phyloP scores from a whole-genome alignment of 2,113 vertebrate genomes.

The Canis aureus region DNA sequence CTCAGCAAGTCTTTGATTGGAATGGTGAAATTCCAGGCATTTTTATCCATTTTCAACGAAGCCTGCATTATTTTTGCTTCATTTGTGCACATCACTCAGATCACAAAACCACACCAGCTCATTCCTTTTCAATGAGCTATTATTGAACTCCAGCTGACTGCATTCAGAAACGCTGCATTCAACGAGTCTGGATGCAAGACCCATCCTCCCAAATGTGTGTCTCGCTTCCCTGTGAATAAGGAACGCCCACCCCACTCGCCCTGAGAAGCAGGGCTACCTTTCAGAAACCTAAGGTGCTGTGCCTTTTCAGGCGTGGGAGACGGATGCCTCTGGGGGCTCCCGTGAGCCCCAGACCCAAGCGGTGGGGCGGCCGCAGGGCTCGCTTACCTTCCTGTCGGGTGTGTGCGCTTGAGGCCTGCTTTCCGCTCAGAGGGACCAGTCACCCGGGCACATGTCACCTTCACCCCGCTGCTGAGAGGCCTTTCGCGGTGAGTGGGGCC shows the following conservation, averaged over 20 bases:
- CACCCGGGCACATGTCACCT: background rate
- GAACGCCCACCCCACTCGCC: background rate
- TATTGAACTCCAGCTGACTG: slow-evolving; percentile 62
- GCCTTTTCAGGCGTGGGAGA: slow-evolving; percentile 18
- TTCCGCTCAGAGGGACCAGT: slow-evolving; percentile 32
- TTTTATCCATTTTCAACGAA: slow-evolving; percentile 63
- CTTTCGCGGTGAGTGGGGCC: background rate
- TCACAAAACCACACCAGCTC: slow-evolving; percentile 38
- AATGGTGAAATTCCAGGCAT: slow-evolving; percentile 68
- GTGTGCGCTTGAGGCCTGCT: slow-evolving; percentile 41
- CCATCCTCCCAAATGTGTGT: background rate
- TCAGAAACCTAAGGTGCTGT: background rate
- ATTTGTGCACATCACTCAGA: slow-evolving; percentile 67
- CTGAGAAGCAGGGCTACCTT: background rate
- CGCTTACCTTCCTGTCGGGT: slow-evolving; percentile 28
- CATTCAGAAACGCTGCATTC: background rate
- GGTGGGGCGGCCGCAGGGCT: background rate
- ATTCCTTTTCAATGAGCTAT: slow-evolving; percentile 68
- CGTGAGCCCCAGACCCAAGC: slow-evolving; percentile 57
- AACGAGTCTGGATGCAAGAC: background rate
- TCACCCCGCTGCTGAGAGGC: background rate
- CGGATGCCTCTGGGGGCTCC: slow-evolving; percentile 1
- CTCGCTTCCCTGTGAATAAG: background rate
- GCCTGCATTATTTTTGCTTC: slow-evolving; percentile 67
- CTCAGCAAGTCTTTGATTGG: slow-evolving; percentile 44